Evolutionary conservation across 2,797 vertebrate species (phyloP).

Genomic region (Pseudochromis fuscus): DNA sequence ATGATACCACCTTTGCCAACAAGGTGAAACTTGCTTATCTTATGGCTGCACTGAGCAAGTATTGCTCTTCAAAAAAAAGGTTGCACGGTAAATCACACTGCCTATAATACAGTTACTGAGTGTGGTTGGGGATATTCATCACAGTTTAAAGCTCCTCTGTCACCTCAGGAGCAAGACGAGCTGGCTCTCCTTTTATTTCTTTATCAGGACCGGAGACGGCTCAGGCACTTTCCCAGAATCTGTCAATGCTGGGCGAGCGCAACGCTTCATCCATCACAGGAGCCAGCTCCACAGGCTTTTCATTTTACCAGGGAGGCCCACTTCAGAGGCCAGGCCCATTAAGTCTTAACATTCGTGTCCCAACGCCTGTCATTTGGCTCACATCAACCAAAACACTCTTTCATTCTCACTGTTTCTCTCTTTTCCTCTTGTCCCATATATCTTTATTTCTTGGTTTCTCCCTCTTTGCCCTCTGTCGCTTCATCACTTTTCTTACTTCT

Average conservation of each 20-base stretch:
- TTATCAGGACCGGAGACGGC: slow-evolving; percentile 80
- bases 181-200: slow-evolving; percentile 75
- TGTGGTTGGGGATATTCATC: slow-evolving; percentile 45
- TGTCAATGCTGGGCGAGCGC: slow-evolving; percentile 76
- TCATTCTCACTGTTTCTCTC: slow-evolving; percentile 65
- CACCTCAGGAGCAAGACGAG: slow-evolving; percentile 63
- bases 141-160: slow-evolving; percentile 63
- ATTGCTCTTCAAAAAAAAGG: slow-evolving; percentile 33
- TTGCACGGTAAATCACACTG: slow-evolving; percentile 16
- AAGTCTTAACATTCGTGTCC: slow-evolving; percentile 83
- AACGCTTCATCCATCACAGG: slow-evolving; percentile 84
- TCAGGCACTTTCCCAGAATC: slow-evolving; percentile 82
- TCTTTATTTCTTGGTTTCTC: slow-evolving; percentile 73
- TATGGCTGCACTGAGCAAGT: slow-evolving; percentile 11
- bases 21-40: slow-evolving; percentile 15
- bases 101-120: slow-evolving; percentile 49
- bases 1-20: slow-evolving; percentile 9
- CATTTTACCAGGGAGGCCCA: slow-evolving; percentile 78
- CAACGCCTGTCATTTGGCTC: slow-evolving; percentile 81
- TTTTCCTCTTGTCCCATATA: slow-evolving; percentile 69
- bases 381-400: slow-evolving; percentile 71
- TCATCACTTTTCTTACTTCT: slow-evolving; percentile 73
- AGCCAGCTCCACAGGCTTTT: slow-evolving; percentile 80
- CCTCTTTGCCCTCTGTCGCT: slow-evolving; percentile 48
- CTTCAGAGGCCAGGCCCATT: slow-evolving; percentile 81